Evolutionary conservation across 37 sponge, comb jelly and placozoan species (phyloP).

Genomic region (Spongilla lacustris): DNA sequence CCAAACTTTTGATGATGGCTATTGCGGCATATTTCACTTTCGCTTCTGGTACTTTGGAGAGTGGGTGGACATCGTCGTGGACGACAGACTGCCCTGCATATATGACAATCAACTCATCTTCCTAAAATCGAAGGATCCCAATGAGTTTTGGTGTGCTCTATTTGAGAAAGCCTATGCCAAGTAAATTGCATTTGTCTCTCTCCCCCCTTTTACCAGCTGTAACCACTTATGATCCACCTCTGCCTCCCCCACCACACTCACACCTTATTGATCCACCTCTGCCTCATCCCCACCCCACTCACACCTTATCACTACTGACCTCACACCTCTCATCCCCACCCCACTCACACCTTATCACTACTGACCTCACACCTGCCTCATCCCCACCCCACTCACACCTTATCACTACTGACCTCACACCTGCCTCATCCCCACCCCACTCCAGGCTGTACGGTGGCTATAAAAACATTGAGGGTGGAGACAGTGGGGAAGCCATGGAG

Average conservation of each 20-base stretch:
- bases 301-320: too few species aligned
- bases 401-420: too few species aligned
- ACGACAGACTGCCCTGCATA: constrained; percentile 84
- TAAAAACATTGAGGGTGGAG: constrained; percentile 87
- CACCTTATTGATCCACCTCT: constrained; percentile 60
- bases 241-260: too few species aligned
- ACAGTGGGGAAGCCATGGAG: constrained; percentile 85
- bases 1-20: constrained; percentile 49
- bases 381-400: constrained; percentile 56
- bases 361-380: constrained; percentile 45
- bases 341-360: too few species aligned
- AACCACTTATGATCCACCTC: too few species aligned
- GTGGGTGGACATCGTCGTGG: constrained; percentile 89
- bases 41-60: constrained; percentile 90
- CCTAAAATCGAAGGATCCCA: constrained; percentile 75
- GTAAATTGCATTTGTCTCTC: constrained; percentile 14
- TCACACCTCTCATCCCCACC: too few species aligned
- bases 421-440: too few species aligned
- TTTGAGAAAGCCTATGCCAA: constrained; percentile 99
- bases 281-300: constrained; percentile 46
- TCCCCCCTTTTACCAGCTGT: constrained; percentile 6
- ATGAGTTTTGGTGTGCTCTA: constrained; percentile 99
- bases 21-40: constrained; percentile 87
- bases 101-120: constrained; percentile 84
- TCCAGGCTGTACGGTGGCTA: constrained; percentile 85